A percentile compares a stretch with the other conserved stretches of the same genome.
Conservation (phyloP, 2,113 vertebrate genomes). For the Myodes glareolus region DNA sequence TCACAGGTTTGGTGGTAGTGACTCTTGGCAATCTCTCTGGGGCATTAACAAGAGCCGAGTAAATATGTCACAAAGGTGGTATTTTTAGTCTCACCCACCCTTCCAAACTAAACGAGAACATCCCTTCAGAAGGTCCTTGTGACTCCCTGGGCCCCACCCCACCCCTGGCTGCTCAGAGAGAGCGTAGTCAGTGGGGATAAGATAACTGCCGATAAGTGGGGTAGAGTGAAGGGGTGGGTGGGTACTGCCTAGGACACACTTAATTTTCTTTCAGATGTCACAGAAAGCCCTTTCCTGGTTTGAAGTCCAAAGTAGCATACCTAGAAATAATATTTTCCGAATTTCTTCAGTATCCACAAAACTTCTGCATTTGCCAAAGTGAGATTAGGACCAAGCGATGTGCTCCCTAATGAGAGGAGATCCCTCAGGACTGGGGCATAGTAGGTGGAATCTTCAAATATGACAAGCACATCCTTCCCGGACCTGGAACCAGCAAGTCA, state of each 20-base stretch:
- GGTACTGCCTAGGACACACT: background rate
- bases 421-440: background rate
- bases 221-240: background rate
- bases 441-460: background rate
- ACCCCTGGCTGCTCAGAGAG: slow-evolving; percentile 6
- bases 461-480: background rate
- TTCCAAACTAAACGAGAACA: slow-evolving; percentile 60
- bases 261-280: background rate
- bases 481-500: background rate
- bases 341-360: background rate
- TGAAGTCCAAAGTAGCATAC: background rate
- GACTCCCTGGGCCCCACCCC: slow-evolving; percentile 29
- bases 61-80: slow-evolving; percentile 72
- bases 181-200: too few species aligned
- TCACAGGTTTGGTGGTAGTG: slow-evolving; percentile 75
- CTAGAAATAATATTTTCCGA: background rate
- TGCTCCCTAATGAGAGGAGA: background rate
- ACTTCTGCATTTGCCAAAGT: background rate
- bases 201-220: background rate
- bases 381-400: background rate
- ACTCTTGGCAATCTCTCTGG: slow-evolving; percentile 69
- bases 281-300: background rate
- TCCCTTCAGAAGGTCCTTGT: slow-evolving; percentile 63
- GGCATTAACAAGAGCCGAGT: slow-evolving; percentile 59
- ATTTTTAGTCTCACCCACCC: slow-evolving; percentile 71